Evolutionary conservation across 1,140 invertebrate species (phyloP).

Genomic region (Lucilia sericata): DNA sequence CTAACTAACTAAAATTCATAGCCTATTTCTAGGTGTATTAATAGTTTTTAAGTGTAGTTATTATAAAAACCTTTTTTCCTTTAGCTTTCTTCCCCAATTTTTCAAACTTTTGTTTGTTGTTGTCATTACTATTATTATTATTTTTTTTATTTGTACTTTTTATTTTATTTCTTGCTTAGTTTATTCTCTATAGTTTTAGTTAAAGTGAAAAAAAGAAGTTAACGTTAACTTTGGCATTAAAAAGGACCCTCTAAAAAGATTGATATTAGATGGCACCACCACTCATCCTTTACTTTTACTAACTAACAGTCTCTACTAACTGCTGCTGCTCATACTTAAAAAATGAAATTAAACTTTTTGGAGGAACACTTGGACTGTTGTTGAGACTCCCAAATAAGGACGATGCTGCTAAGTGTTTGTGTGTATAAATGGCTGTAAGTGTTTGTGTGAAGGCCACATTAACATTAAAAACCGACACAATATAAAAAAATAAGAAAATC

Average conservation of each 20-base stretch:
- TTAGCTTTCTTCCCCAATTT: too few species aligned
- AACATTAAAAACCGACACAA: conserved; percentile 2
- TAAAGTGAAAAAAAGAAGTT: neutral
- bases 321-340: neutral
- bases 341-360: neutral
- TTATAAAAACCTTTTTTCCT: too few species aligned
- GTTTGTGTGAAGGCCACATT: conserved; percentile 15
- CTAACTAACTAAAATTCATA: too few species aligned
- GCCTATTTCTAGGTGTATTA: too few species aligned
- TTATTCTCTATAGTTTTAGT: neutral
- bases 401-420: neutral
- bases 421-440: neutral
- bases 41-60: too few species aligned
- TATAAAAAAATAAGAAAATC: neutral
- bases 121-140: too few species aligned
- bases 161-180: neutral
- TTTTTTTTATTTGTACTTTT: neutral
- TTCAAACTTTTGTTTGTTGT: too few species aligned
- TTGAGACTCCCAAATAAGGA: neutral
- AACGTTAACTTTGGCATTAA: conserved; percentile 22
- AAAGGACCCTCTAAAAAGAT: conserved; percentile 1
- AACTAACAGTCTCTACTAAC: neutral
- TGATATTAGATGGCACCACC: neutral
- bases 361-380: neutral
- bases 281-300: neutral